Conservation (phyloP, 2,113 vertebrate genomes). For the Sardina pilchardus region DNA sequence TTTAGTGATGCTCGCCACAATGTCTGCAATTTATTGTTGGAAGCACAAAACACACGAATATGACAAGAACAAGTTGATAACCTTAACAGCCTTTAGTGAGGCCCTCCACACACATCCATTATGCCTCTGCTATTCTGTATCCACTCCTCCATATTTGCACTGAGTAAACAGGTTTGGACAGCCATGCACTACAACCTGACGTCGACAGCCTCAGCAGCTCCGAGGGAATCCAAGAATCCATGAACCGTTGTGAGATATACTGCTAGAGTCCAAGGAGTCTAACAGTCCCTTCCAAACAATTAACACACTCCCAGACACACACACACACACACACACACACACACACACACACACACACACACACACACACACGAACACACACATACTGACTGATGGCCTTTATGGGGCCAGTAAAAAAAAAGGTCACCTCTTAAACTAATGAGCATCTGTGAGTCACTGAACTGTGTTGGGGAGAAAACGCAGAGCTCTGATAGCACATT, state of each 20-base stretch:
- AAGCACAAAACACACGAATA: too few relatives aligned
- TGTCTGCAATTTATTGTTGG: too few relatives aligned
- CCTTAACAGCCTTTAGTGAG: too few relatives aligned
- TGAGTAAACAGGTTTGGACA: not conserved
- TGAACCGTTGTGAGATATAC: not conserved
- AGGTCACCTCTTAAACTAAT: slow-evolving; percentile 6
- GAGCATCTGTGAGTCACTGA: not conserved
- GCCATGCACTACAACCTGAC: not conserved
- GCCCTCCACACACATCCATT: too few relatives aligned
- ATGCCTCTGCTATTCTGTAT: too few relatives aligned
- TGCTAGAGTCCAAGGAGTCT: not conserved
- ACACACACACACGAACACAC: not conserved
- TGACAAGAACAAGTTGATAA: too few relatives aligned
- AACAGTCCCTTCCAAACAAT: not conserved
- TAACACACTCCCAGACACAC: not conserved
- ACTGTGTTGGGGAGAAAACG: not conserved
- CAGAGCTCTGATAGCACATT: not conserved
- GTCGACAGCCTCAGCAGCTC: too few relatives aligned
- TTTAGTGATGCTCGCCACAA: too few relatives aligned
- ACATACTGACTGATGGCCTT: not conserved
- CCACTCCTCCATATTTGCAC: not conserved
- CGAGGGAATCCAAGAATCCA: too few relatives aligned
- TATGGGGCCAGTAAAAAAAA: not conserved
- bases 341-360: not conserved
- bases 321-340: not conserved